Conservation (phyloP, 2,113 vertebrate species). For the Pollimyrus isidori region DNA sequence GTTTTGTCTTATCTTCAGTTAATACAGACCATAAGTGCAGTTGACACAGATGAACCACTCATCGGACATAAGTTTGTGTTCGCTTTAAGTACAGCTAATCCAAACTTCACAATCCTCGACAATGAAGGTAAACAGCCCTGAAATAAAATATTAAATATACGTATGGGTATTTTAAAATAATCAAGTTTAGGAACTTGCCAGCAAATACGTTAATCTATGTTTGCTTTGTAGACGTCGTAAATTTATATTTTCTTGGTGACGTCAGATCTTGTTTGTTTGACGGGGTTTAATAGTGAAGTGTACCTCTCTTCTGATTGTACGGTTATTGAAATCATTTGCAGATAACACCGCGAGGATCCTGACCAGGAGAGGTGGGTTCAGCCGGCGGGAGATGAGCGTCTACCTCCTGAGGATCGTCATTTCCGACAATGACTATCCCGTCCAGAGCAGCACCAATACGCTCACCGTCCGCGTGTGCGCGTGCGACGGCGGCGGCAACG, state of each 20-base stretch:
- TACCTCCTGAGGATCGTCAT: conserved; percentile 76
- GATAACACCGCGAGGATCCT: conserved; percentile 81
- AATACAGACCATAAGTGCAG: conserved; percentile 80
- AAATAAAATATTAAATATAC: not conserved
- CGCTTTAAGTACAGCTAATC: conserved; percentile 72
- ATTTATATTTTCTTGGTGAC: not conserved
- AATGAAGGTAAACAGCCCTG: conserved; percentile 71
- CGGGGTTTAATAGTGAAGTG: not conserved
- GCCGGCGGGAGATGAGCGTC: conserved; percentile 68
- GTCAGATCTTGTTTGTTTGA: not conserved
- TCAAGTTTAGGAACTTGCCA: not conserved
- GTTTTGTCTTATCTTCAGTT: conserved; percentile 54
- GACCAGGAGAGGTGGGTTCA: conserved; percentile 75
- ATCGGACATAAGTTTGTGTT: conserved; percentile 84
- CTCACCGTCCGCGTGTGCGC: conserved; percentile 65
- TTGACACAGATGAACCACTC: conserved; percentile 79
- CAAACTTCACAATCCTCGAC: conserved; percentile 81
- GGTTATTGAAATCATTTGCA: conserved; percentile 39
- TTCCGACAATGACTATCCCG: conserved; percentile 72
- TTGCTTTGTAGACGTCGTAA: not conserved
- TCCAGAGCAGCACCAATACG: conserved; percentile 70
- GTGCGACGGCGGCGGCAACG: conserved; percentile 62
- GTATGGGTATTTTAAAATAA: not conserved
- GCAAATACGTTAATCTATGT: not conserved
- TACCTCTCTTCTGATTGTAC: not conserved